Evolutionary conservation across 2,797 vertebrate genomes (phyloP).

Genomic region (Darevskia mixta): DNA sequence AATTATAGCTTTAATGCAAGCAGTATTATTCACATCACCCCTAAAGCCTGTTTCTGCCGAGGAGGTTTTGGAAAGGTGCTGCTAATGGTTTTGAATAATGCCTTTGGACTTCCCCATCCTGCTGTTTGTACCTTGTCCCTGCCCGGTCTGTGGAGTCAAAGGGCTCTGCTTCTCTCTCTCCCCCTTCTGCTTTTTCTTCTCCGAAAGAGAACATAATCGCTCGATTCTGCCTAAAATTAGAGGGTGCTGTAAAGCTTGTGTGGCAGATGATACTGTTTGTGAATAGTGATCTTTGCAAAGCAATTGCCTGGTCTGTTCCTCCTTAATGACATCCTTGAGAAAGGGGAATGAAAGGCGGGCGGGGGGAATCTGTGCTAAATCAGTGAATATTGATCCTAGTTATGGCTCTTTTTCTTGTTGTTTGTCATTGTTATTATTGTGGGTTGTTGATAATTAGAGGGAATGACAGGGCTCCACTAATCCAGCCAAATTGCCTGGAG

Average conservation of each 20-base stretch:
- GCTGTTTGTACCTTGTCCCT: not conserved
- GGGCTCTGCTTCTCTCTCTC: not conserved
- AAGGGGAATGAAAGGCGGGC: not conserved
- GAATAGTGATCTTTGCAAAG: not conserved
- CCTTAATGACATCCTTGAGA: not conserved
- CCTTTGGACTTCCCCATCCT: not conserved
- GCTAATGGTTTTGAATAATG: not conserved
- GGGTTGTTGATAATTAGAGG: slow-evolving; percentile 47
- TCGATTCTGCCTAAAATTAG: slow-evolving; percentile 1
- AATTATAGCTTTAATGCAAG: not conserved
- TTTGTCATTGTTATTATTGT: slow-evolving; percentile 43
- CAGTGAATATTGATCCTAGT: not conserved
- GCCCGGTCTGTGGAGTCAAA: not conserved
- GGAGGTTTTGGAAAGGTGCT: not conserved
- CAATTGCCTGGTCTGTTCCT: not conserved
- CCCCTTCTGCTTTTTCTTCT: not conserved
- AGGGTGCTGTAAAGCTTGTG: not conserved
- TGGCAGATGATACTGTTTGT: not conserved
- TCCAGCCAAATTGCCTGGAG: not conserved
- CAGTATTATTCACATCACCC: not conserved
- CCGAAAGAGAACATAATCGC: slow-evolving; percentile 20
- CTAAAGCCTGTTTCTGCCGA: not conserved
- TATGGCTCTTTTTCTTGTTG: rapidly evolving
- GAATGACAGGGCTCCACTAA: rapidly evolving
- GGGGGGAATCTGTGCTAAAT: not conserved